Conservation (phyloP, 2,113 vertebrate species). For the Nothoprocta perdicaria region DNA sequence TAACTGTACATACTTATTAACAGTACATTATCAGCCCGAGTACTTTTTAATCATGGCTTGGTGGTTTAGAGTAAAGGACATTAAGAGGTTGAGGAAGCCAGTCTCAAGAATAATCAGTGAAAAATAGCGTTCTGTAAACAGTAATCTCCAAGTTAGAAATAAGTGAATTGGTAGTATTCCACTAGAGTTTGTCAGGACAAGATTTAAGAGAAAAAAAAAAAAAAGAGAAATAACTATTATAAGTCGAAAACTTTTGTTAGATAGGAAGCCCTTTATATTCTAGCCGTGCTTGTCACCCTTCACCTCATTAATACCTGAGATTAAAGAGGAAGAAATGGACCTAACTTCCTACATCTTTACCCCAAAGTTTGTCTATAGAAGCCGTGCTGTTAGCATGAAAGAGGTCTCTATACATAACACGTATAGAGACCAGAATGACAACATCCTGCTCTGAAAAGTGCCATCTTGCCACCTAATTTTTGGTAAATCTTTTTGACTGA, state of each 20-base stretch:
- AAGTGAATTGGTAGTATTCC: background rate
- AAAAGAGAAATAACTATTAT: background rate
- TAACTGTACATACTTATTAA: constrained; percentile 46
- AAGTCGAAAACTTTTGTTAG: background rate
- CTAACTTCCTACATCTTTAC: background rate
- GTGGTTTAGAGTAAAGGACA: constrained; percentile 52
- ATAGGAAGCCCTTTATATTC: background rate
- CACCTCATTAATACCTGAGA: background rate
- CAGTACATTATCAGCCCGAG: constrained; percentile 46
- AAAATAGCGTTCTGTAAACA: background rate
- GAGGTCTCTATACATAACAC: background rate
- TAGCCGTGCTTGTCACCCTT: background rate
- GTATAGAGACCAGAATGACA: background rate
- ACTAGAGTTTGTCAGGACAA: background rate
- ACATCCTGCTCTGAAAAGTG: background rate
- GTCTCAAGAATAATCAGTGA: constrained; percentile 16
- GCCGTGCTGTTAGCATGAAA: background rate
- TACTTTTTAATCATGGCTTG: background rate
- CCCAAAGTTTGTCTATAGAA: background rate
- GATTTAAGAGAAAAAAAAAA: background rate
- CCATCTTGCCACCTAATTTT: background rate
- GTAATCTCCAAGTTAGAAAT: background rate
- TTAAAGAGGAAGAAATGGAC: background rate
- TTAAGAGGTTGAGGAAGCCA: constrained; percentile 14
- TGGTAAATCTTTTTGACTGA: background rate